Percentiles rank a stretch among this genome's conserved stretches.
Conservation (phyloP, 2,888 invertebrate genomes). For the Noctua janthina region DNA sequence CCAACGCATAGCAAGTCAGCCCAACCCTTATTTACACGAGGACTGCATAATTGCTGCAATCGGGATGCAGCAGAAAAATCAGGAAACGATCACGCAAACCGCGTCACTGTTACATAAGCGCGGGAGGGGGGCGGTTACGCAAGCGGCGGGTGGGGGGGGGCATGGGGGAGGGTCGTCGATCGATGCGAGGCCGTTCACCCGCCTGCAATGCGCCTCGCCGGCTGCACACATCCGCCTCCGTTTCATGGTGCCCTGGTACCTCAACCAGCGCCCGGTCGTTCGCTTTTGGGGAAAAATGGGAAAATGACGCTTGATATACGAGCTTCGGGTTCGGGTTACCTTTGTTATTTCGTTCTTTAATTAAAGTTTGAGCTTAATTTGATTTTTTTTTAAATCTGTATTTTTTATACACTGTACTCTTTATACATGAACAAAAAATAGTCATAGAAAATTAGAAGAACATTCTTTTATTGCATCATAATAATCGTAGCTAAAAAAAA, state of each 20-base stretch:
- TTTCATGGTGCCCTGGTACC: conserved; percentile 83
- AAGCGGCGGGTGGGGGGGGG: conserved; percentile 72
- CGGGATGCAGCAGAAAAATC: conserved; percentile 71
- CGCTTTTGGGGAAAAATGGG: conserved; percentile 65
- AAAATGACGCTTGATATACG: conserved; percentile 61
- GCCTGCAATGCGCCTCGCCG: conserved; percentile 89
- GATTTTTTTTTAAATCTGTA: neutral
- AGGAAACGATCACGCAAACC: conserved; percentile 83
- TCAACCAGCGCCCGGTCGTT: conserved; percentile 69
- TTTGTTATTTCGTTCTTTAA: conserved; percentile 35
- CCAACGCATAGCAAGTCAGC: conserved; percentile 16
- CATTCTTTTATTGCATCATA: neutral
- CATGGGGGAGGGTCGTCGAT: conserved; percentile 74
- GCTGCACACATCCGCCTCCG: conserved; percentile 75
- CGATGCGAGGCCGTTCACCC: conserved; percentile 90
- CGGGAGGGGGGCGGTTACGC: conserved; percentile 82
- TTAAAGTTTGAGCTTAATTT: conserved; percentile 28
- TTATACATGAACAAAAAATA: neutral
- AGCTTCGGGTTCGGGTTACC: conserved; percentile 38
- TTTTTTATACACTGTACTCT: neutral
- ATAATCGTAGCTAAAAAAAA: neutral
- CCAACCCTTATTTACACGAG: conserved; percentile 42
- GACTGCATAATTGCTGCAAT: conserved; percentile 66
- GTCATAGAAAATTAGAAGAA: neutral
- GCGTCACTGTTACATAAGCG: conserved; percentile 87